Conservation (phyloP, 1,140 invertebrate species). For the Drosophila nigromelanica region DNA sequence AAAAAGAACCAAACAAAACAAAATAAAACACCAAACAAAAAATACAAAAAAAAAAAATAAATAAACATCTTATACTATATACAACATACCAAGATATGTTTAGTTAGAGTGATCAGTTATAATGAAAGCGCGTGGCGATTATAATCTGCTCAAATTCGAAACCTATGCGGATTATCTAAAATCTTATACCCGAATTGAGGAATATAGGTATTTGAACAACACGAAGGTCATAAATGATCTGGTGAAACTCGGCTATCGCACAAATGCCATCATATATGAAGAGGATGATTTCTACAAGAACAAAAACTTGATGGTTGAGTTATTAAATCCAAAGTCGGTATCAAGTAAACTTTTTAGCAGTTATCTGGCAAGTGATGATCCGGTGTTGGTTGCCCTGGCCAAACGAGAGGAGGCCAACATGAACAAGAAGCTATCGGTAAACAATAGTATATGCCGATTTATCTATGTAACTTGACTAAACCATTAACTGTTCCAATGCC, state of each 20-base stretch:
- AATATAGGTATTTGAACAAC: constrained; percentile 42
- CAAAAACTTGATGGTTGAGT: constrained; percentile 7
- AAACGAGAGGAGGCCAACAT: constrained; percentile 44
- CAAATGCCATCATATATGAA: constrained; percentile 25
- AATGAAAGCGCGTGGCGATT: constrained; percentile 37
- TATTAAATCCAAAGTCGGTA: constrained; percentile 35
- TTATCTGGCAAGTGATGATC: constrained; percentile 42
- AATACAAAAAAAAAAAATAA: not conserved
- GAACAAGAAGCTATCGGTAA: constrained; percentile 53
- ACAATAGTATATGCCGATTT: not conserved
- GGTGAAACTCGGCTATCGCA: constrained; percentile 56
- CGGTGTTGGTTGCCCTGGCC: constrained; percentile 32
- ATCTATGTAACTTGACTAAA: not conserved
- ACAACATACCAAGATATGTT: not conserved
- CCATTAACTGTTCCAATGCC: not conserved
- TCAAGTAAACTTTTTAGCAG: constrained; percentile 20
- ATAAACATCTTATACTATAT: not conserved
- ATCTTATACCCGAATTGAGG: constrained; percentile 45
- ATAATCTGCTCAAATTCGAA: constrained; percentile 42
- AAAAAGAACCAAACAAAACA: not conserved
- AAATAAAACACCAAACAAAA: not conserved
- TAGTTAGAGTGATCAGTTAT: not conserved
- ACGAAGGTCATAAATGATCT: not conserved
- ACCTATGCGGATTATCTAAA: constrained; percentile 50
- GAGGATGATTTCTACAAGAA: constrained; percentile 42